Evolutionary conservation across 1,140 invertebrate genomes (phyloP), one percentile per base, ranked within the genome.

Genomic region (Protaetia brevitarsis): DNA sequence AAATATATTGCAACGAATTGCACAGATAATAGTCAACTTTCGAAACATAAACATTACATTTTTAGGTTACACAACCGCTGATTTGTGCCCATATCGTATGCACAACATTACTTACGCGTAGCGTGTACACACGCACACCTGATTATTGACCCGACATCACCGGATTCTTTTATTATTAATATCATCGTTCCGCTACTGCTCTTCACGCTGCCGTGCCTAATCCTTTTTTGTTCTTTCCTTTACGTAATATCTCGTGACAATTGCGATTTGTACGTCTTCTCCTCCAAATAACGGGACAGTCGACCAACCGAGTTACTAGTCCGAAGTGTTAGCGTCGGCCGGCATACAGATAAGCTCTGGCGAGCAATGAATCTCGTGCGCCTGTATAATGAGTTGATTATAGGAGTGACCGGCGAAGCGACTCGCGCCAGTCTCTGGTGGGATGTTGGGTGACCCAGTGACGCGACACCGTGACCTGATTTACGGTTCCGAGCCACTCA

Each of bases 241-340:
- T 51, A 51, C 41, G 41, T 23, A 51, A 51, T 23, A 51, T 51
- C 41, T 19, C 19, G 41, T 51, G 41, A 51, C 41, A 51, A 51
- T 51, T 51, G 19, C 41, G 13, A 21, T 45, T 45, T 19, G 13
- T 23, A 23, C n/a, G n/a, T n/a, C n/a, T n/a, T 51, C 41, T 21
- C 26, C 16, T 10, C 41, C 19, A 51, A 51, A 51, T 51, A 51
- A 51, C 41, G 41, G 41, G 41, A 23, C 41, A 51, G 26, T n/a
- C n/a, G n/a, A n/a, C 11, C 41, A 51, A 19, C 41, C 37, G 37
- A 41, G 37, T 41, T 41, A 41, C 37, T 16, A n/a, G n/a, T n/a
- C n/a, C n/a, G n/a, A n/a, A n/a, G n/a, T 41, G 8, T 51, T 23
- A 23, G 19, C 41, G 41, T 23, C 5, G 2, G 10, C 1, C 41